A percentile compares a stretch with the other conserved stretches of the same genome.
These are phyloP conservation scores for Salminus brasiliensis DNA, from an alignment of 2,113 vertebrate species.

Conservation along the genomic window DNA sequence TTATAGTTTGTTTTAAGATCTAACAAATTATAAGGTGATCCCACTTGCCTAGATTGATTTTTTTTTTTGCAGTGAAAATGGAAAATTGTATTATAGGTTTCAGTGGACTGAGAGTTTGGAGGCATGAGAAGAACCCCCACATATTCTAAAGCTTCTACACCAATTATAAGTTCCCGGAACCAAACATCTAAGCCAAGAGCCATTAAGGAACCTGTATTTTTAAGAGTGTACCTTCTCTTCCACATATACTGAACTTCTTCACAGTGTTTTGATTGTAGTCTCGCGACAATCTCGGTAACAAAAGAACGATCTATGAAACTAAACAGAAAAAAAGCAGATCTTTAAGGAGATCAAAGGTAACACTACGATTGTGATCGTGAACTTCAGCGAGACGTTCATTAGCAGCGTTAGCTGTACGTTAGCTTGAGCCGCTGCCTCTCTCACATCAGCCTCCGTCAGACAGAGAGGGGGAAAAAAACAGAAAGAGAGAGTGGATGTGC, in stretches of 20 bases:
- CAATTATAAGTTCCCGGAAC: background rate
- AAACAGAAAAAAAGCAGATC: background rate
- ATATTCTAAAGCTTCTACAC: background rate
- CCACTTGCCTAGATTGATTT: no score
- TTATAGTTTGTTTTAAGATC: no score
- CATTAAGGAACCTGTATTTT: background rate
- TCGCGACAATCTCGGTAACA: constrained; percentile 34
- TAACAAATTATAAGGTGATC: no score
- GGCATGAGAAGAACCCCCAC: no score
- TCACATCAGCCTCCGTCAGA: background rate
- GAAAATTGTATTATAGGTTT: no score
- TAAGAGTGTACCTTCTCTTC: background rate
- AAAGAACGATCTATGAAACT: background rate
- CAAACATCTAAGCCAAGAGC: background rate
- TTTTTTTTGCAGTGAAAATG: no score
- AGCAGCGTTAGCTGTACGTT: background rate
- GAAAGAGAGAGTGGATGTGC: constrained; percentile 22
- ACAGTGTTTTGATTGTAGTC: constrained; percentile 54
- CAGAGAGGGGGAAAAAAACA: no score
- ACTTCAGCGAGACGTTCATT: background rate
- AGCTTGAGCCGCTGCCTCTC: background rate
- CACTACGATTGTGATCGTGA: background rate
- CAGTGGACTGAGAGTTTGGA: no score
- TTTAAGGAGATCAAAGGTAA: no score
- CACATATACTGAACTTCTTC: constrained; percentile 2